Percentiles rank a stretch among this genome's conserved stretches.
phyloP scores from a whole-genome alignment of 2,113 vertebrate species.

The Malurus cyaneus region DNA sequence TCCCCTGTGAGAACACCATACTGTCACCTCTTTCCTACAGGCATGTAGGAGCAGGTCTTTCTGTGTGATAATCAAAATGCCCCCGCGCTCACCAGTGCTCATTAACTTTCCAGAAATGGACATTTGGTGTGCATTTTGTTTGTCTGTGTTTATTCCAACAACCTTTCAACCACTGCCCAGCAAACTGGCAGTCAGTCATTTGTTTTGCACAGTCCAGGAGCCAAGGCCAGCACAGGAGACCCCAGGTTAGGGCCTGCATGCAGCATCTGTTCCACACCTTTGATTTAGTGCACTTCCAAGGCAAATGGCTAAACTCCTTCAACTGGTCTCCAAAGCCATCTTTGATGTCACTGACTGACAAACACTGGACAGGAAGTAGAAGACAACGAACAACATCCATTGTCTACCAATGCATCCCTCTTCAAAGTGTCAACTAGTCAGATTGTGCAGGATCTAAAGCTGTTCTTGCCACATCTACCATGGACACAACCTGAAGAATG shows the following conservation, averaged over 20 bases:
- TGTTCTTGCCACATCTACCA: not conserved
- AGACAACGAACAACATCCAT: not conserved
- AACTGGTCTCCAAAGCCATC: not conserved
- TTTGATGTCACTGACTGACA: not conserved
- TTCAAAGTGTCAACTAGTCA: not conserved
- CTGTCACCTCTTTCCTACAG: not conserved
- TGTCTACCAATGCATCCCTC: not conserved
- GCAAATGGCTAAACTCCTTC: not conserved
- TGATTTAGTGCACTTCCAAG: not conserved
- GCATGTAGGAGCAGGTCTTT: not conserved
- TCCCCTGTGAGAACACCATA: not conserved
- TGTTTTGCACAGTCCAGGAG: not conserved
- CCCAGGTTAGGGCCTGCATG: not conserved
- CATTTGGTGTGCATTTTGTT: not conserved
- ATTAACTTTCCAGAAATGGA: not conserved
- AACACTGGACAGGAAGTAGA: not conserved
- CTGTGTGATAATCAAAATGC: not conserved
- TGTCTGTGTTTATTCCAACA: not conserved
- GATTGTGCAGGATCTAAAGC: not conserved
- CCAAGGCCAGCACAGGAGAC: not conserved
- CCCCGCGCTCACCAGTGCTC: not conserved
- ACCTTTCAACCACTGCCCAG: not conserved
- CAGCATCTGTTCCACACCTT: not conserved
- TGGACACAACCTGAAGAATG: not conserved
- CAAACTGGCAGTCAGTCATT: not conserved